Conservation (phyloP, 2,113 vertebrate species). For the Spheniscus mendiculus region DNA sequence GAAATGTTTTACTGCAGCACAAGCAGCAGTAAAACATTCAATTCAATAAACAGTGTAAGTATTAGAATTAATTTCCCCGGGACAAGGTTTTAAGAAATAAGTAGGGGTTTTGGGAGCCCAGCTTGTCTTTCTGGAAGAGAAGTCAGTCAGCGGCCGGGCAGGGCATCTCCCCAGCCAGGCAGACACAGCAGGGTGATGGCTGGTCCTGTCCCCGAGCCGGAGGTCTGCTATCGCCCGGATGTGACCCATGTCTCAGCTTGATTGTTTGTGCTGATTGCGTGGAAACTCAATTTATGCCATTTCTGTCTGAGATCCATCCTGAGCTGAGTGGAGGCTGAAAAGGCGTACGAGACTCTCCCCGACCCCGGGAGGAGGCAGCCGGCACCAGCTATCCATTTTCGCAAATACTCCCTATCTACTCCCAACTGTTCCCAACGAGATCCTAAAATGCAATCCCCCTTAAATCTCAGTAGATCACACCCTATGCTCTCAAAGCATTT, state of each 20-base stretch:
- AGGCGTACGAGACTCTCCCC: accelerated
- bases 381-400: not conserved
- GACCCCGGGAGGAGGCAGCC: not conserved
- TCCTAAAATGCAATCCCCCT: not conserved
- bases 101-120: not conserved
- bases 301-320: not conserved
- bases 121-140: not conserved
- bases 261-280: not conserved
- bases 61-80: not conserved
- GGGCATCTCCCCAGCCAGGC: not conserved
- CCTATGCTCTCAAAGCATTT: not conserved
- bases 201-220: not conserved
- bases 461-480: not conserved
- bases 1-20: not conserved
- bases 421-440: not conserved
- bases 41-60: not conserved
- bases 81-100: not conserved
- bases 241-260: accelerated
- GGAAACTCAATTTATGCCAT: not conserved
- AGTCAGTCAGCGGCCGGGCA: accelerated
- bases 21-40: not conserved
- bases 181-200: not conserved
- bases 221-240: accelerated
- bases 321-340: not conserved
- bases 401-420: not conserved